A percentile compares a stretch with the other conserved stretches of the same genome.
phyloP scores from a whole-genome alignment of 2,113 vertebrate genomes.

The Perca schrenkii region DNA sequence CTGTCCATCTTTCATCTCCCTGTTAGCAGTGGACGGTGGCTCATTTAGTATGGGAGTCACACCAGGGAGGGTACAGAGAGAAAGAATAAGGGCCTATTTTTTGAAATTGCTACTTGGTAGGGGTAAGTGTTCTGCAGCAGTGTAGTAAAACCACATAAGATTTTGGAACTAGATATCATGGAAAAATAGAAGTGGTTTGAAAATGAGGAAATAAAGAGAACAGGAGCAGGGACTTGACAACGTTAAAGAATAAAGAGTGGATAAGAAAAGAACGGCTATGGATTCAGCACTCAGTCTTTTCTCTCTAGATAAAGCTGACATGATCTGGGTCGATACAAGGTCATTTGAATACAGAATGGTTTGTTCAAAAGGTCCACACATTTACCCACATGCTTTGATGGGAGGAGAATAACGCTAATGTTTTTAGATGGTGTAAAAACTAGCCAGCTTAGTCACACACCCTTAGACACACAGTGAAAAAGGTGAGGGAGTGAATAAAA shows the following conservation, averaged over 20 bases:
- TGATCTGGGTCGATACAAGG: slow-evolving; percentile 25
- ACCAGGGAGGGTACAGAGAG: slow-evolving; percentile 39
- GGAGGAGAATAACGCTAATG: slow-evolving; percentile 15
- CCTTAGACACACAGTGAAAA: slow-evolving; percentile 39
- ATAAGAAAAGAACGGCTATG: slow-evolving; percentile 7
- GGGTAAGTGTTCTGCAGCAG: slow-evolving; percentile 41
- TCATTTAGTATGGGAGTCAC: slow-evolving; percentile 61
- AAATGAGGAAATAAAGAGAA: slow-evolving; percentile 41
- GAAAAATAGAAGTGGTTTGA: slow-evolving; percentile 23
- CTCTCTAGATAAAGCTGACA: slow-evolving; percentile 27
- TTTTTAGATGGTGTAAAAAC: slow-evolving; percentile 52
- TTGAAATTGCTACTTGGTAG: slow-evolving; percentile 54
- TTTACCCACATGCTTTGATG: neutral
- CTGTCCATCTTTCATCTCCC: slow-evolving; percentile 49
- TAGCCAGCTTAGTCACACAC: slow-evolving; percentile 35
- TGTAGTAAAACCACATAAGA: slow-evolving; percentile 40
- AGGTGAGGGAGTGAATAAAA: slow-evolving; percentile 45
- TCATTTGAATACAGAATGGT: slow-evolving; percentile 44
- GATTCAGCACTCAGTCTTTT: slow-evolving; percentile 26
- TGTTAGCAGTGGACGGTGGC: slow-evolving; percentile 35
- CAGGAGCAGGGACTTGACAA: slow-evolving; percentile 22
- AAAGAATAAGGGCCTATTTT: slow-evolving; percentile 59
- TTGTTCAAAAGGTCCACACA: slow-evolving; percentile 19
- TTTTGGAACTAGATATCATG: slow-evolving; percentile 42
- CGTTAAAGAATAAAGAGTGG: slow-evolving; percentile 42